phyloP scores from a whole-genome alignment of 2,113 vertebrate genomes.

The Macquaria ambigua region DNA sequence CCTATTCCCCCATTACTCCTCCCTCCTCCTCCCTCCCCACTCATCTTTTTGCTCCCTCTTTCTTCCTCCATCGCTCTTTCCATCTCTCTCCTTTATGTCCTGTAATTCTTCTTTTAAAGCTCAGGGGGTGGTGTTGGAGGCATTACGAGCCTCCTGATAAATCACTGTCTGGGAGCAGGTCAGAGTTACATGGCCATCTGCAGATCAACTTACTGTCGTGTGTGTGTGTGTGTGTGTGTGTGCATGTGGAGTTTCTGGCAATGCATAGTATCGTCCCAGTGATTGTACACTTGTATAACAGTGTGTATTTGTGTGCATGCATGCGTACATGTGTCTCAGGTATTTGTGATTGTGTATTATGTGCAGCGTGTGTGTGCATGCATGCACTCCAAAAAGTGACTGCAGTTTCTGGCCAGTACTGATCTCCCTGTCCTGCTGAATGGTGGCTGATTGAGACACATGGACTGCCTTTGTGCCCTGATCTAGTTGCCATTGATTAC shows the following conservation, averaged over 20 bases:
- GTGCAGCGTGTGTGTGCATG: constrained; percentile 23
- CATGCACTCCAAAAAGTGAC: constrained; percentile 45
- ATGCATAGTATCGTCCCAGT: constrained; percentile 26
- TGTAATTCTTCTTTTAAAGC: constrained; percentile 76
- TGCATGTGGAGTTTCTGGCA: constrained; percentile 32
- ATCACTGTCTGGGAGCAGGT: constrained; percentile 72
- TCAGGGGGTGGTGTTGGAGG: constrained; percentile 70
- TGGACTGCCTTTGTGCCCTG: constrained; percentile 82
- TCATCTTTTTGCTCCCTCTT: constrained; percentile 76
- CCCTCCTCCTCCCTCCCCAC: constrained; percentile 75
- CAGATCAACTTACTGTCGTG: constrained; percentile 57
- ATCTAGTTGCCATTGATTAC: constrained; percentile 87
- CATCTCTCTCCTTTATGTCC: constrained; percentile 81
- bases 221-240: neutral
- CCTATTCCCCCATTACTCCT: constrained; percentile 52
- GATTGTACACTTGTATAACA: constrained; percentile 29
- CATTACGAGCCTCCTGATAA: constrained; percentile 70
- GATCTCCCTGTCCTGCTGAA: constrained; percentile 81
- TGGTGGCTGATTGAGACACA: constrained; percentile 84
- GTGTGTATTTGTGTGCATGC: constrained; percentile 34
- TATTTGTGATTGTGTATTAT: constrained; percentile 48
- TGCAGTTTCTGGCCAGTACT: constrained; percentile 70
- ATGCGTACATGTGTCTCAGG: constrained; percentile 39
- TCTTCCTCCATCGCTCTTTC: constrained; percentile 70
- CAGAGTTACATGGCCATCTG: constrained; percentile 60